A percentile compares a stretch with the other conserved stretches of the same genome.
Evolutionary conservation across 2,113 vertebrate genomes (phyloP).

Genomic region (Hippocampus zosterae): DNA sequence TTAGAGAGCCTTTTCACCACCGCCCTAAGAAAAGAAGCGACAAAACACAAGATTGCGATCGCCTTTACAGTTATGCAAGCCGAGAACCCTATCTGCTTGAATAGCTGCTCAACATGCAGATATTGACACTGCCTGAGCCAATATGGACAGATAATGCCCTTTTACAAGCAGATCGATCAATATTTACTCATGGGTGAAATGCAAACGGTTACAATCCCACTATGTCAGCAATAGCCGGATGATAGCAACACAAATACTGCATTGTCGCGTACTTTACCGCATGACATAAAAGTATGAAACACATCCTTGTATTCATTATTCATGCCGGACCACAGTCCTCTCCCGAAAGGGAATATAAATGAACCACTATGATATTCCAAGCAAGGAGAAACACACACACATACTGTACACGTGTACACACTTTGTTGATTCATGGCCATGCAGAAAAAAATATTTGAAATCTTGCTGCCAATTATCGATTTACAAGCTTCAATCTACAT

Average conservation of each 20-base stretch:
- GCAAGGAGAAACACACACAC: conserved; percentile 22
- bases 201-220: conserved; percentile 51
- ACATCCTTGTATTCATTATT: conserved; percentile 37
- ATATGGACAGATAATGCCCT: conserved; percentile 61
- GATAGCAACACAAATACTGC: conserved; percentile 36
- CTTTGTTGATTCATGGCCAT: conserved; percentile 25
- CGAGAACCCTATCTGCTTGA: conserved; percentile 21
- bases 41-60: conserved; percentile 29
- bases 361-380: conserved; percentile 22
- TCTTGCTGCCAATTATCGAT: conserved; percentile 15
- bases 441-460: conserved; percentile 46
- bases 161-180: conserved; percentile 64
- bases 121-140: conserved; percentile 47
- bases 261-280: conserved; percentile 27
- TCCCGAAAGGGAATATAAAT: conserved; percentile 33
- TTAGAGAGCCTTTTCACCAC: neutral
- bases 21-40: conserved; percentile 19
- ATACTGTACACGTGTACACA: neutral
- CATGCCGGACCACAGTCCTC: conserved; percentile 25
- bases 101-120: conserved; percentile 35
- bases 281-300: conserved; percentile 30
- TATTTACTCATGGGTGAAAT: conserved; percentile 66
- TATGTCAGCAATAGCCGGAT: conserved; percentile 49
- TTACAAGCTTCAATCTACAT: conserved; percentile 50
- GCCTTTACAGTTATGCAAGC: neutral